Conservation (phyloP, 2,888 invertebrate species). For the Diaphora mendica region DNA sequence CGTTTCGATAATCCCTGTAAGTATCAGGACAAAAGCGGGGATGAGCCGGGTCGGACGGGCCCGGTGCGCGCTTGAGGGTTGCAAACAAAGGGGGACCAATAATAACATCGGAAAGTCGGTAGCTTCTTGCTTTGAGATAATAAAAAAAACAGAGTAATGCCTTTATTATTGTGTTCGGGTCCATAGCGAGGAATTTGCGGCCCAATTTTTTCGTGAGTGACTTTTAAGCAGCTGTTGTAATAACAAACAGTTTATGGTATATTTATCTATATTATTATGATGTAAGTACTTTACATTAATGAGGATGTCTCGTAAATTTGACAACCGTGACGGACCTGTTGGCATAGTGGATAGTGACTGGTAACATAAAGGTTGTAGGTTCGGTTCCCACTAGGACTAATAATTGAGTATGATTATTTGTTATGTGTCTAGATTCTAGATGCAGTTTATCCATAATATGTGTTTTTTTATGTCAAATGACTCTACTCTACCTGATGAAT, state of each 20-base stretch:
- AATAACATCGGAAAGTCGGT: slow-evolving; percentile 84
- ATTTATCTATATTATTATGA: slow-evolving; percentile 47
- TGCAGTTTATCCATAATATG: not conserved
- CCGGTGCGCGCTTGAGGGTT: slow-evolving; percentile 73
- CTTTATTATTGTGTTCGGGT: slow-evolving; percentile 56
- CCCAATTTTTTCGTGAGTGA: slow-evolving; percentile 50
- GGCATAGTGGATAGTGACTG: not conserved
- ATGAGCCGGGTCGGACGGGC: slow-evolving; percentile 67
- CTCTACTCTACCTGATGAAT: no score
- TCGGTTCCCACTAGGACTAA: not conserved
- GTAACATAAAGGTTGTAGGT: not conserved
- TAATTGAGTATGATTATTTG: not conserved
- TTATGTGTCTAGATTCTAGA: not conserved
- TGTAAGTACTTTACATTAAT: slow-evolving; percentile 34
- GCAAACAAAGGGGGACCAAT: slow-evolving; percentile 73
- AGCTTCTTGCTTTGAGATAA: slow-evolving; percentile 80
- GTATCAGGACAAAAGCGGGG: slow-evolving; percentile 72
- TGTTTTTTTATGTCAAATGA: no score
- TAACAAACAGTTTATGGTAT: slow-evolving; percentile 53
- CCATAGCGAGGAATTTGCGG: slow-evolving; percentile 54
- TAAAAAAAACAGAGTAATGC: slow-evolving; percentile 65
- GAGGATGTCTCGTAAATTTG: not conserved
- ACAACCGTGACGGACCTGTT: not conserved
- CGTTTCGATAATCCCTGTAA: slow-evolving; percentile 77
- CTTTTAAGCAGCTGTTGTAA: slow-evolving; percentile 62